Evolutionary conservation across 2,113 vertebrate species (phyloP).

Genomic region (Colius striatus): DNA sequence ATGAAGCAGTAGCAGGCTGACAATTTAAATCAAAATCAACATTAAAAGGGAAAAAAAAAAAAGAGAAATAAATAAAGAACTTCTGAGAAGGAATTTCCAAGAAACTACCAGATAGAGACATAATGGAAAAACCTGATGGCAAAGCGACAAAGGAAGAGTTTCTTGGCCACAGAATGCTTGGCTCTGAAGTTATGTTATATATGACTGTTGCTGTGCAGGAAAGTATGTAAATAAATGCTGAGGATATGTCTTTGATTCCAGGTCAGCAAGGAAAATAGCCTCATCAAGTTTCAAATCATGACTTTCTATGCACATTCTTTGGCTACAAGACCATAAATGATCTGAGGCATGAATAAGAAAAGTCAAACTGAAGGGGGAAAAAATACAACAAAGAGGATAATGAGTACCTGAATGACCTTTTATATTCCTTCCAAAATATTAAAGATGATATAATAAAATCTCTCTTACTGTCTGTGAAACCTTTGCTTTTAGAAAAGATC

Average conservation of each 20-base stretch:
- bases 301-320: background rate
- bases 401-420: background rate
- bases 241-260: background rate
- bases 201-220: background rate
- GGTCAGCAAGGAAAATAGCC: background rate
- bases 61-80: background rate
- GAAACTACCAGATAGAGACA: background rate
- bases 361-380: background rate
- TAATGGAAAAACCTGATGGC: background rate
- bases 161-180: background rate
- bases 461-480: background rate
- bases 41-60: background rate
- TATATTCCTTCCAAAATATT: background rate
- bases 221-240: conserved; percentile 13
- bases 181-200: background rate
- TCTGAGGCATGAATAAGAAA: background rate
- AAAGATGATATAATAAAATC: background rate
- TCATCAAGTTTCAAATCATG: background rate
- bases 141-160: background rate
- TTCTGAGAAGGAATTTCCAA: background rate
- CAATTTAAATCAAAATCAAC: background rate
- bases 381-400: background rate
- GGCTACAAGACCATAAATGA: background rate
- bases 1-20: background rate
- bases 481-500: background rate